Percentiles rank a stretch among this genome's conserved stretches.
Conservation (phyloP, 37 sponge, comb jelly and placozoan species). For the Aplysina aerophoba region DNA sequence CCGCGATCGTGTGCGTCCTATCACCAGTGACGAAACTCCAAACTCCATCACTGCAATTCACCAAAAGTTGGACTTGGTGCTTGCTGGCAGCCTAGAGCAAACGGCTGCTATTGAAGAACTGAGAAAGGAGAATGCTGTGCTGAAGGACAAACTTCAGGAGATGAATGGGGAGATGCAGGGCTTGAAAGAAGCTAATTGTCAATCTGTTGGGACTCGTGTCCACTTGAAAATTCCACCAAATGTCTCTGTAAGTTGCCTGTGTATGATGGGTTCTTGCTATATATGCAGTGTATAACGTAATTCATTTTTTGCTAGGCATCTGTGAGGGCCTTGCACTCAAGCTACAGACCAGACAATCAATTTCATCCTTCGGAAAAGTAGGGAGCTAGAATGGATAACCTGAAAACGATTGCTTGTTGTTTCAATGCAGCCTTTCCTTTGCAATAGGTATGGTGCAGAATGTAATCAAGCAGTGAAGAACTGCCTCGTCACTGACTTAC, state of each 20-base stretch:
- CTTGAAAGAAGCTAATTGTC: constrained; percentile 12
- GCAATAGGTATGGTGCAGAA: constrained; percentile 17
- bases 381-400: constrained; percentile 1
- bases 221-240: background rate
- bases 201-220: constrained; percentile 8
- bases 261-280: too few species aligned
- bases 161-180: constrained; percentile 5
- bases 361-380: constrained; percentile 23
- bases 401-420: background rate
- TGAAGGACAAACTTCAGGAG: background rate
- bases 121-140: background rate
- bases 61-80: constrained; percentile 25
- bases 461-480: constrained; percentile 16
- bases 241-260: constrained; percentile 24
- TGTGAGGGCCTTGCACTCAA: constrained; percentile 21
- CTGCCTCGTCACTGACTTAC: background rate
- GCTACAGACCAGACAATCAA: background rate
- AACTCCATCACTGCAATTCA: too few species aligned
- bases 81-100: constrained; percentile 6
- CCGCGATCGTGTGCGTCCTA: constrained; percentile 13
- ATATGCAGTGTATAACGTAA: constrained; percentile 9
- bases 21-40: constrained; percentile 12
- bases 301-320: constrained; percentile 19
- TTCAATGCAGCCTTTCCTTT: constrained; percentile 1
- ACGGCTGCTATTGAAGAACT: constrained; percentile 20